Base-by-base conservation (phyloP, 2,113 vertebrate species). In the Pterophyllum scalare region DNA sequence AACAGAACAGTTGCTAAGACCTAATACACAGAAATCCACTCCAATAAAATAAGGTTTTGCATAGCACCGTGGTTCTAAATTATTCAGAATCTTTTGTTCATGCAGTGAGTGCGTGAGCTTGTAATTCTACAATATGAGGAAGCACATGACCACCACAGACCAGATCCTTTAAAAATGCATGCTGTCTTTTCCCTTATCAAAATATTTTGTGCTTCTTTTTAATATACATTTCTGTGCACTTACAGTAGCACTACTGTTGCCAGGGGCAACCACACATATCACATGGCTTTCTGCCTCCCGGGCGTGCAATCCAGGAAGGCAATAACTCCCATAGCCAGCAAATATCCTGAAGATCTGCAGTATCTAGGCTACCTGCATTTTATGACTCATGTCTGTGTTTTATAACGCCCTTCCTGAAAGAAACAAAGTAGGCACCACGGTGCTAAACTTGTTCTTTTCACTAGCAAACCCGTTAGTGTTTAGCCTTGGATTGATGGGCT, bases 231-330 rank as follows among this genome's bases (percentile, higher is more conserved):
- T 79, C 28, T 82, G 20, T 84, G 79, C 80, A 78, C 64, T 86
- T 82, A 40, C 79, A 78, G 49, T 81, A 60, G 58, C 77, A 87
- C 58, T 77, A 31, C 74, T 86, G 91, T 93, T 94, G 91, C 90
- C 78, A 89, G n/a, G 85, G 85, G 91, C 89, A 91, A 93, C 93
- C 87, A 80, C 89, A 91, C 84, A 88, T 85, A 91, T 92, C 88
- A 76, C 82, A 90, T 84, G 70, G 65, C 79, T 88, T 88, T 77
- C 75, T 84, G 89, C 77, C 85, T 88, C 89, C 84, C 2, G 13
- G 84, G 90, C 19, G 33, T 84, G 85, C 84, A 60, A 15, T 89
- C 82, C 79, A 80, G 91, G 74, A 91, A 92, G 59, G 82, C 89
- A 93, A 88, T 92, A 91, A 88, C 90, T 94, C 78, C 77, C 85